Evolutionary conservation across 2,888 invertebrate genomes (phyloP), one percentile per base, ranked within the genome.

Genomic region (Abrostola triplasia): DNA sequence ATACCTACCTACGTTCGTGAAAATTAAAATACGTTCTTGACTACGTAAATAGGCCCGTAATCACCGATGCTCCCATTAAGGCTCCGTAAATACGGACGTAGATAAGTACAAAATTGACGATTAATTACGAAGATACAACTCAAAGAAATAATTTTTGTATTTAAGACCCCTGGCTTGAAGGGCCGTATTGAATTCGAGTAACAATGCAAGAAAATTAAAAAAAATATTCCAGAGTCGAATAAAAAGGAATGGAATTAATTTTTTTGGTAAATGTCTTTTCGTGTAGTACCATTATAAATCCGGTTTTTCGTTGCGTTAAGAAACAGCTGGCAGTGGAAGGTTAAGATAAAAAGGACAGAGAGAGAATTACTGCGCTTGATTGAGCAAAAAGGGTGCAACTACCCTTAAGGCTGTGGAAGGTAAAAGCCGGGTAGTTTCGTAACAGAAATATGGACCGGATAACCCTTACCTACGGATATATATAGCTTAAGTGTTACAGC

Each of bases 311-410:
- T 24, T 36, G 5, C 5, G 36, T 41, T 35, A 40, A 60, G 40
- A 56, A 47, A 50, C 44, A 35, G 10, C 49, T 60, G 55, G 58
- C 13, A 40, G 47, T 69, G 63, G 63, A 53, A 55, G 61, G 60
- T 9, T 37, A 9, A 7, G 5, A 52, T 42, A 36, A 58, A 64
- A 64, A 49, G 64, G 50, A 67, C 36, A 49, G 36, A 42, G 41
- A 52, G 36, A 24, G 13, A 48, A 59, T 70, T 51, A 52, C 56
- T 53, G 13, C 40, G 73, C 70, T 73, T 64, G 60, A 38, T 70
- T 24, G 75, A 70, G 70, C 58, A 55, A 54, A 56, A 72, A 58
- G 48, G 59, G 35, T 64, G 67, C 62, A 70, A 56, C 58, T 63
- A 59, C 47, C 70, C 47, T 56, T 53, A 70, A 41, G 64, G 53